These are phyloP conservation scores for Drosophila meridionalis DNA, from an alignment of 2,888 invertebrate species.

Conservation along the genomic window DNA sequence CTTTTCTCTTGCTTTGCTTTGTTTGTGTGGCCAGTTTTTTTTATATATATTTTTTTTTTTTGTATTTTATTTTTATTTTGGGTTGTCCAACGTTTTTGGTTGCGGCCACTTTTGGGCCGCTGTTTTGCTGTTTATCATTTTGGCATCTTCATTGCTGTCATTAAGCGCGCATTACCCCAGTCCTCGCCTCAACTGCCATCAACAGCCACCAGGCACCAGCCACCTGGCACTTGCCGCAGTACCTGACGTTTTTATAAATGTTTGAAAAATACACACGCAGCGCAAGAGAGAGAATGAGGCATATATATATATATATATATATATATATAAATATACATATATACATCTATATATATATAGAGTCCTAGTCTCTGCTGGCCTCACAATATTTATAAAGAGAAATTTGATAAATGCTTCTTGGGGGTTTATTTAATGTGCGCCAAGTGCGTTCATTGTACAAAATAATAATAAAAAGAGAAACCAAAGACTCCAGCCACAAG, in stretches of 20 bases:
- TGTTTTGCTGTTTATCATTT: slow-evolving; percentile 78
- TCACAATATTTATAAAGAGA: slow-evolving; percentile 65
- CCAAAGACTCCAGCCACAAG: slow-evolving; percentile 23
- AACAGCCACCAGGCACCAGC: slow-evolving; percentile 6
- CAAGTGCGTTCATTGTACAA: slow-evolving; percentile 75
- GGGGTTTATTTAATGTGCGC: slow-evolving; percentile 79
- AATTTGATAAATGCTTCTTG: slow-evolving; percentile 80
- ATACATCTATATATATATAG: slow-evolving; percentile 17
- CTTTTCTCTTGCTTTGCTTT: slow-evolving; percentile 37
- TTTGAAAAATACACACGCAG: slow-evolving; percentile 63
- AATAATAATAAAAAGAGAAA: slow-evolving; percentile 67
- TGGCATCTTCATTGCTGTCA: slow-evolving; percentile 82
- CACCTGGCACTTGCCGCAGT: slow-evolving; percentile 31
- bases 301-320: not conserved
- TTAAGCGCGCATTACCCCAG: slow-evolving; percentile 74
- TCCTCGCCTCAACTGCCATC: slow-evolving; percentile 14
- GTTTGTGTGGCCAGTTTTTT: slow-evolving; percentile 45
- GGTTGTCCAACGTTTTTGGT: slow-evolving; percentile 37
- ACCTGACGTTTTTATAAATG: slow-evolving; percentile 78
- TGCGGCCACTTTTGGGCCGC: slow-evolving; percentile 58
- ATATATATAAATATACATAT: slow-evolving; percentile 25
- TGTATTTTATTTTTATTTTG: not conserved
- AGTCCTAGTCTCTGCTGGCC: slow-evolving; percentile 28
- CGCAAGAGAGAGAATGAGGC: not conserved
- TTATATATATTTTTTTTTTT: slow-evolving; percentile 5